phyloP scores from a whole-genome alignment of 2,888 invertebrate genomes.

The Drepanosiphum platanoidis region DNA sequence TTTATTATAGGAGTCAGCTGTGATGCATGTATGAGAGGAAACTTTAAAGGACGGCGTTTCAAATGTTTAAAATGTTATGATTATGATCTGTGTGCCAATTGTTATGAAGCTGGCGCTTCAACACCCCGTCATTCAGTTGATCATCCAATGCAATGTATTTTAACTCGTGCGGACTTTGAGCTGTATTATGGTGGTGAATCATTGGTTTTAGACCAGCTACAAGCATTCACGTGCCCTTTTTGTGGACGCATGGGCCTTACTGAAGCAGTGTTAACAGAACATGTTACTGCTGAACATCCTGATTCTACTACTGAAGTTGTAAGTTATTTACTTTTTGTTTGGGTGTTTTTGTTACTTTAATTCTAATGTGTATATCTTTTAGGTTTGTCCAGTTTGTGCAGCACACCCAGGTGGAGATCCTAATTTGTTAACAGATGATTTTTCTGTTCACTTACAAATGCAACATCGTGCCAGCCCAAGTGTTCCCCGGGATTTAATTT shows the following conservation, averaged over 20 bases:
- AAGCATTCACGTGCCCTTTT: conserved; percentile 97
- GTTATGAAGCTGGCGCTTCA: conserved; percentile 91
- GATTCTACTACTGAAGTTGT: conserved; percentile 92
- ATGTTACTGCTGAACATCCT: conserved; percentile 89
- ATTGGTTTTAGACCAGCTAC: conserved; percentile 89
- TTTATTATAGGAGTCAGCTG: conserved; percentile 92
- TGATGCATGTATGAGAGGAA: conserved; percentile 98
- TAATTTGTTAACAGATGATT: conserved; percentile 97
- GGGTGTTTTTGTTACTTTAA: not conserved
- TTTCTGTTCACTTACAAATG: conserved; percentile 92
- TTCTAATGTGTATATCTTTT: conserved; percentile 65
- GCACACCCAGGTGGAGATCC: conserved; percentile 96
- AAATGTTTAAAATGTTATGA: conserved; percentile 99
- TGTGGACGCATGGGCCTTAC: conserved; percentile 97
- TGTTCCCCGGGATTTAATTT: conserved; percentile 88
- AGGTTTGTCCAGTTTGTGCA: conserved; percentile 98
- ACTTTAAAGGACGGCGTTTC: conserved; percentile 96
- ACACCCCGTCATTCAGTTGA: conserved; percentile 93
- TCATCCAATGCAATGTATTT: conserved; percentile 99
- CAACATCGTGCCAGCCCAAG: conserved; percentile 89
- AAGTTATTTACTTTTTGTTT: conserved; percentile 63
- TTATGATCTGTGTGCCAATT: conserved; percentile 97
- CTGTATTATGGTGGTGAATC: conserved; percentile 96
- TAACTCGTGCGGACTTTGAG: conserved; percentile 96
- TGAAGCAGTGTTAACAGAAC: conserved; percentile 89